These are phyloP conservation scores for Alaudala cheleensis DNA, from an alignment of 2,113 vertebrate species.

Conservation along the genomic window DNA sequence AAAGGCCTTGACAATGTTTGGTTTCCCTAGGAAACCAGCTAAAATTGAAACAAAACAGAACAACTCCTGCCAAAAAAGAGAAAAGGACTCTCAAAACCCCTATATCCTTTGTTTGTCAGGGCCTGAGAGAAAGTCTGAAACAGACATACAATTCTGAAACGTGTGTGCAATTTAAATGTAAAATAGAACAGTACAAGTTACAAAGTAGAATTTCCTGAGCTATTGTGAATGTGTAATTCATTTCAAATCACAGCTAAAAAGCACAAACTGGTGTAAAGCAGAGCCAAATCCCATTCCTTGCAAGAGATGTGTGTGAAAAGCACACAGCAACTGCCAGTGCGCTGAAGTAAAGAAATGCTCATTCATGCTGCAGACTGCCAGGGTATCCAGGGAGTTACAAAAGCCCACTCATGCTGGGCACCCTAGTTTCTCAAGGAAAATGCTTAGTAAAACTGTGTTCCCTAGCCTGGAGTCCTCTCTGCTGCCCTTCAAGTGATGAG, in stretches of 20 bases:
- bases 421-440: constrained; percentile 22
- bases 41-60: not conserved
- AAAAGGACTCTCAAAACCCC: not conserved
- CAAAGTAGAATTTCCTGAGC: not conserved
- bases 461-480: not conserved
- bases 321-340: not conserved
- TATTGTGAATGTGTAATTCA: not conserved
- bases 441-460: not conserved
- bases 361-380: not conserved
- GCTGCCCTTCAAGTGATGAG: not conserved
- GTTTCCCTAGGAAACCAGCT: not conserved
- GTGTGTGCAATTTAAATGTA: not conserved
- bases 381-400: not conserved
- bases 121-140: not conserved
- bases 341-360: constrained; percentile 6
- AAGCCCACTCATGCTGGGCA: not conserved
- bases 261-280: not conserved
- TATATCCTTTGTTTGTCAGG: not conserved
- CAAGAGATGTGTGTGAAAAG: not conserved
- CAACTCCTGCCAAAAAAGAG: not conserved
- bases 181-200: not conserved
- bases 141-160: not conserved
- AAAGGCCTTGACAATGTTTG: not conserved
- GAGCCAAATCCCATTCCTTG: not conserved
- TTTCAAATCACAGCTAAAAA: not conserved